Base-by-base conservation (phyloP, 2,113 vertebrate species). In the Garra rufa region DNA sequence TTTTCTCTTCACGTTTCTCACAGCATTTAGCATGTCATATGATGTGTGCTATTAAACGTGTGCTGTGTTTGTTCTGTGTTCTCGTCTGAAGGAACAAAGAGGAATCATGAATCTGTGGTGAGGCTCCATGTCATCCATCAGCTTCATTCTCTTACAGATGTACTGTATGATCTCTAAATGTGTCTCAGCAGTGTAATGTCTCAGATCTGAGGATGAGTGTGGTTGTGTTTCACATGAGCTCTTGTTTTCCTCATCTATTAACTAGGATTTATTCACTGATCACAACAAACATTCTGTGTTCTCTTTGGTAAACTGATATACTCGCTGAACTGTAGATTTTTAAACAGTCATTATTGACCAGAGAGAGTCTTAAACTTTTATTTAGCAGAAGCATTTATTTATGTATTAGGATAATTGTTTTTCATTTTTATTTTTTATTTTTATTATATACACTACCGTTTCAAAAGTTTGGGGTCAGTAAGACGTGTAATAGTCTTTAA, bases 1-100 rank as follows among this genome's bases (percentile, higher is more conserved):
- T 48, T 50, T 69, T 86, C 19, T 19, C 74, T 48, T 83, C 73
- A 44, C 75, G 75, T 87, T 76, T 81, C 57, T 80, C 76, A 52
- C 79, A 38, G 26, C 5, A 6, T 57, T 80, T 80, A 80, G 81
- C 61, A n/a, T 28, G 6, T 57, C 67, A 26, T 19, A 28, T 38
- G 80, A 67, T 6, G 67, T 38, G 75, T 80, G 80, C 70, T 77
- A 59, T 76, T 86, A 65, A 79, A 50, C 48, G 65, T 61, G 48
- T 46, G 55, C 19, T 11, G 38, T 17, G 48, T 15, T 48, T 14
- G 3, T 14, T 48, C 44, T 46, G 11, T 46, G 63, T 79, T 79
- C 63, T 55, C 76, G 67, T 76, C 73, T 57, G 61, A 38, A 74
- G 44, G 76, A 43, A 28, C 76, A 83, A 48, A 71, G 63, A 19